A percentile compares a stretch with the other conserved stretches of the same genome.
Evolutionary conservation across 2,113 vertebrate genomes (phyloP).

Genomic region (Gallinago jamesoni): DNA sequence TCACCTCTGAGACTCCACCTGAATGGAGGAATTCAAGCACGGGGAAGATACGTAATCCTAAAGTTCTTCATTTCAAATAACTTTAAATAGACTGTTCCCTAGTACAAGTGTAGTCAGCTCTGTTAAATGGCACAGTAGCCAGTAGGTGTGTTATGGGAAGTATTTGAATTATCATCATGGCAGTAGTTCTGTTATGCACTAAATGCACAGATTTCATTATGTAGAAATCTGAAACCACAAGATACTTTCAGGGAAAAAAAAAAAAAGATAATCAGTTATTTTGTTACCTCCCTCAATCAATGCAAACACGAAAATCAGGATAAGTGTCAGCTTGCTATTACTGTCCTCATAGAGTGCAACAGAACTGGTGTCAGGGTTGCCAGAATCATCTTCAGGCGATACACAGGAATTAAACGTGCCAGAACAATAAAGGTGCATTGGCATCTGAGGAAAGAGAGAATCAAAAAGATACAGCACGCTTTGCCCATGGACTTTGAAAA

Average conservation of each 20-base stretch:
- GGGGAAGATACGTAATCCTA: not conserved
- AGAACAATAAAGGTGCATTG: rapidly evolving
- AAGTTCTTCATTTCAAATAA: not conserved
- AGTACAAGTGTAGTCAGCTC: not conserved
- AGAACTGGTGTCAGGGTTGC: not conserved
- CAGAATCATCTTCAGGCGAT: not conserved
- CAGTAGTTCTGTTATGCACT: not conserved
- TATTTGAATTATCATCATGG: not conserved
- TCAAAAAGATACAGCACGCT: not conserved
- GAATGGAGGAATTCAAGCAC: not conserved
- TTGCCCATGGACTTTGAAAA: rapidly evolving
- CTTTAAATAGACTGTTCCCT: not conserved
- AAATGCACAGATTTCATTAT: not conserved
- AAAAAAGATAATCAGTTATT: not conserved
- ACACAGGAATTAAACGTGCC: not conserved
- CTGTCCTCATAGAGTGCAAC: not conserved
- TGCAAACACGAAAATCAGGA: not conserved
- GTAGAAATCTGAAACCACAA: not conserved
- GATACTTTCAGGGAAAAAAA: not conserved
- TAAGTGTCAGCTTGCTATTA: not conserved
- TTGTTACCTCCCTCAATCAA: not conserved
- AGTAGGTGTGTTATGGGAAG: not conserved
- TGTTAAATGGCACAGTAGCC: not conserved
- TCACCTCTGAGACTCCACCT: rapidly evolving
- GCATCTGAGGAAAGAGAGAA: not conserved